phyloP scores from a whole-genome alignment of 1,140 invertebrate species.

The Copidosoma floridanum region DNA sequence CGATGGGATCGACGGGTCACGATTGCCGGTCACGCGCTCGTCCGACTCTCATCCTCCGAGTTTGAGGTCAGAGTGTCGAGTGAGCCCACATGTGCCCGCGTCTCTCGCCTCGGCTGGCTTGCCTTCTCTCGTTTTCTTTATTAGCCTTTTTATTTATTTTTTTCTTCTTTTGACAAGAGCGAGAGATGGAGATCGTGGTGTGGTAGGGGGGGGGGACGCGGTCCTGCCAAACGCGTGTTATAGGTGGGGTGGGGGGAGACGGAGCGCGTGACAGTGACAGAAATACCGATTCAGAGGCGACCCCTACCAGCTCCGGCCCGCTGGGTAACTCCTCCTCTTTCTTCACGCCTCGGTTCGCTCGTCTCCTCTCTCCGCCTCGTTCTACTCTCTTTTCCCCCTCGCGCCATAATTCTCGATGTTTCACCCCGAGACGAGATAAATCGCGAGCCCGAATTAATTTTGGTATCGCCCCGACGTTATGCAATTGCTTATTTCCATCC shows the following conservation, averaged over 20 bases:
- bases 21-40: neutral
- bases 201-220: neutral
- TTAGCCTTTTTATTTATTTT: slow-evolving; percentile 14
- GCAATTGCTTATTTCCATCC: too few species aligned
- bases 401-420: slow-evolving; percentile 9
- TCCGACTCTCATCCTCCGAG: slow-evolving; percentile 32
- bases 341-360: neutral
- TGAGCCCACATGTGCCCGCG: neutral
- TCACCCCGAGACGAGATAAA: slow-evolving; percentile 5
- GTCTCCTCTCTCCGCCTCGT: neutral
- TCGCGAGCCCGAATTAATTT: slow-evolving; percentile 16
- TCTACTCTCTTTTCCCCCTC: neutral
- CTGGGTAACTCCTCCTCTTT: slow-evolving; percentile 12
- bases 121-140: slow-evolving; percentile 13
- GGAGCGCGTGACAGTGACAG: slow-evolving; percentile 13
- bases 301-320: neutral
- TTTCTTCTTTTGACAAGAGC: slow-evolving; percentile 1
- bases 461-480: slow-evolving; percentile 11
- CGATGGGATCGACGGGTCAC: too few species aligned
- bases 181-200: neutral
- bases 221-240: too few species aligned
- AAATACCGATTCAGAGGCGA: slow-evolving; percentile 22
- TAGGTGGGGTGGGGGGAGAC: too few species aligned
- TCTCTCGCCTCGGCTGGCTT: neutral
- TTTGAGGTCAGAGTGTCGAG: slow-evolving; percentile 48